Base-by-base conservation (phyloP, 2,888 invertebrate species). In the Drosophila neoperkinsi region DNA sequence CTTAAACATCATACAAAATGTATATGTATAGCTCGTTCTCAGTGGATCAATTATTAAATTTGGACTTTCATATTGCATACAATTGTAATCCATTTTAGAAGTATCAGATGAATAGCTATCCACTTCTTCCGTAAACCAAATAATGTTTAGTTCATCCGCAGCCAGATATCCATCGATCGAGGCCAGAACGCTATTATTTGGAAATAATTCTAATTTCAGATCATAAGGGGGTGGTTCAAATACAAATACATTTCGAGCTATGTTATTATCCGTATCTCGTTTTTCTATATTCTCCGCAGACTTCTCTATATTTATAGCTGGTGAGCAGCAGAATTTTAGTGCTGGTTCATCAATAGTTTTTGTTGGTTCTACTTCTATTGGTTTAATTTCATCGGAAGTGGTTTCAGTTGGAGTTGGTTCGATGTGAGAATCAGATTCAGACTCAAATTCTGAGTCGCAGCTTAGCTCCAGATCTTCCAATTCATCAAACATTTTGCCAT, bases 101-200 rank as follows among this genome's bases (percentile, higher is more conserved):
- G 72, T 64, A 6, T 52, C 58, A 4, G 69, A 62, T 3, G 25
- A 30, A 36, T 50, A 9, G 13, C 3, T 28, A 4, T 76, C 78
- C 0, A 50, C 3, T 1, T 80, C 60, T 13, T 92, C 91, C 21
- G 88, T 90, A 57, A 92, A 92, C 92, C 92, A 93, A 52, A 93
- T 84, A 3, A 93, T 86, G 33, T 88, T 88, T 1, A 91, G 52
- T 6, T 71, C 60, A n/a, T 72, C 64, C 7, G 64, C 16, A 0
- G 31, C 30, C 3, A 66, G 1, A n/a, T 79, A 79, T 21, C 82
- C 75, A 2, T 77, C 68, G 4, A 92, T 82, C 4, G 38, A 25
- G 0, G 91, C 82, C 30, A 81, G 64, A 1, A 86, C 90, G 1
- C 90, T 82, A 11, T 77, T 72, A 41, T 91, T 86, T 1, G 62